phyloP scores from a whole-genome alignment of 2,113 vertebrate genomes.

The Cryptomyrus ogoouensis region DNA sequence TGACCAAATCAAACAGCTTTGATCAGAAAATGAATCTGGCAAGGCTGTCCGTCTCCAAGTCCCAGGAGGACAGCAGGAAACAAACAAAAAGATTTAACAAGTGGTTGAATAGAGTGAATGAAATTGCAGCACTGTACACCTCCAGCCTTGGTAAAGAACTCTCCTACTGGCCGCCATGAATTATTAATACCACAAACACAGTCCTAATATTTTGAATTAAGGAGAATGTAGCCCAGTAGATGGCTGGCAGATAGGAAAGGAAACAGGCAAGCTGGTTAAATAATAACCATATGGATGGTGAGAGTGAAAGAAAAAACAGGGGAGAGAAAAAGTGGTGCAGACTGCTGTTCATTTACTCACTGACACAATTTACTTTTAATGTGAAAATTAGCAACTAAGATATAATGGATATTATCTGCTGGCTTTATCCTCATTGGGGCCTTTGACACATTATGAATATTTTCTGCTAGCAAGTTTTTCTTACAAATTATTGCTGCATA shows the following conservation, averaged over 20 bases:
- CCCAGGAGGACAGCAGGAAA: constrained; percentile 83
- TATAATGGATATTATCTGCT: background rate
- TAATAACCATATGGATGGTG: constrained; percentile 15
- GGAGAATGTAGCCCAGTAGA: constrained; percentile 29
- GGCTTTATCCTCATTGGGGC: background rate
- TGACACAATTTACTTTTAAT: constrained; percentile 1
- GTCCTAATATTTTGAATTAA: constrained; percentile 36
- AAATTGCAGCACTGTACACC: constrained; percentile 63
- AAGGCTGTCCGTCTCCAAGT: constrained; percentile 91
- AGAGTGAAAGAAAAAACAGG: background rate
- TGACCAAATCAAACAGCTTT: constrained; percentile 99
- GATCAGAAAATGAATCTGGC: constrained; percentile 99
- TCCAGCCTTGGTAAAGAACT: constrained; percentile 50
- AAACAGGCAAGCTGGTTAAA: constrained; percentile 17
- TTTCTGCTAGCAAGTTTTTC: background rate
- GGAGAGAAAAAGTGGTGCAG: background rate
- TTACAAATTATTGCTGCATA: background rate
- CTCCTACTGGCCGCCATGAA: constrained; percentile 45
- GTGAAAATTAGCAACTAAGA: constrained; percentile 14
- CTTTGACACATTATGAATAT: background rate
- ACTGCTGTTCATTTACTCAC: background rate
- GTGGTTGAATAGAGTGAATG: constrained; percentile 73
- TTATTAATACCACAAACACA: constrained; percentile 48
- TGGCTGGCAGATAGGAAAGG: constrained; percentile 11
- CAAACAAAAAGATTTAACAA: constrained; percentile 97